Evolutionary conservation across 2,888 invertebrate genomes (phyloP).

Genomic region (Drosophila buzzatii): DNA sequence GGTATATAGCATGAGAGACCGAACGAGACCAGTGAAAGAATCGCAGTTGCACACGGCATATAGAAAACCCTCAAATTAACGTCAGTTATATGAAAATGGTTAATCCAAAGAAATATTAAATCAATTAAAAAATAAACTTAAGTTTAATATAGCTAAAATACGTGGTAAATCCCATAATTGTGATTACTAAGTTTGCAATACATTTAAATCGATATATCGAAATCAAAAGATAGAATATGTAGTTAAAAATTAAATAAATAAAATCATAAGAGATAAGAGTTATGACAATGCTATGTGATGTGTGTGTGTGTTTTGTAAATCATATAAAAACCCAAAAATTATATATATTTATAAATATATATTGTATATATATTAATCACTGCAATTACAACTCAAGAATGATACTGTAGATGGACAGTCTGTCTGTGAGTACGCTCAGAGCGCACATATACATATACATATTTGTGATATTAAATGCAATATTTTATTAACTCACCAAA

Average conservation of each 20-base stretch:
- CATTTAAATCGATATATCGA: conserved; percentile 22
- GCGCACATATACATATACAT: conserved; percentile 22
- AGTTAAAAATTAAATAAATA: conserved; percentile 33
- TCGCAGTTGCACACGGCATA: conserved; percentile 18
- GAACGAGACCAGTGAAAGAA: conserved; percentile 45
- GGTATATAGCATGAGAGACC: conserved; percentile 43
- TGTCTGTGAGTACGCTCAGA: conserved; percentile 50
- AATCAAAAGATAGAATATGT: conserved; percentile 22
- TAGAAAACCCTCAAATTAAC: conserved; percentile 19
- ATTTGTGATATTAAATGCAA: conserved; percentile 19
- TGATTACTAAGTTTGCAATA: conserved; percentile 45
- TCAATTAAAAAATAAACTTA: conserved; percentile 35
- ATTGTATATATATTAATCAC: conserved; percentile 68
- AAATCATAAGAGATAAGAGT: conserved; percentile 44
- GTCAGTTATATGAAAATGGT: conserved; percentile 39
- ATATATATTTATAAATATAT: conserved; percentile 17
- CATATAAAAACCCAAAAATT: conserved; percentile 56
- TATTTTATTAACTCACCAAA: conserved; percentile 90
- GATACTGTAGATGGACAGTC: conserved; percentile 58
- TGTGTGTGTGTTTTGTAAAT: conserved; percentile 46
- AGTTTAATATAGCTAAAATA: conserved; percentile 42
- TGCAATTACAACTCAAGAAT: conserved; percentile 70
- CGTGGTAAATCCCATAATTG: conserved; percentile 32
- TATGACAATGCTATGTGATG: conserved; percentile 43
- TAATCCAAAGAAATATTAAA: conserved; percentile 39